Base-by-base conservation (phyloP, 2,888 invertebrate species). In the Mylabris sibirica region DNA sequence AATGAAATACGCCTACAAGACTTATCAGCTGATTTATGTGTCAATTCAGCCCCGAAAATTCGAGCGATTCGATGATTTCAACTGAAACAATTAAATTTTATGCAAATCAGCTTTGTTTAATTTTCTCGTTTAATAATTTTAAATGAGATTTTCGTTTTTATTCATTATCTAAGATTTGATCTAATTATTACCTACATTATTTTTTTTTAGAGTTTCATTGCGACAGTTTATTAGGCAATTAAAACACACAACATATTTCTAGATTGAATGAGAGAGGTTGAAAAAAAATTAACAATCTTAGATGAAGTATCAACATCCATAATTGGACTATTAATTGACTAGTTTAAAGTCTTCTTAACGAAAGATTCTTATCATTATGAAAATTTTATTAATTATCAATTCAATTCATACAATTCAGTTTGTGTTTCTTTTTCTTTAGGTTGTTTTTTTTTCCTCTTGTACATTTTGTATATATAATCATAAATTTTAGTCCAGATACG, bases 1-100 rank as follows among this genome's bases (percentile, higher is more conserved):
- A n/a, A 20, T 20, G 49, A 49, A 49, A 11, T 49, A 49, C 49
- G 20, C 49, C 49, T 49, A 49, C 49, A 44, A 49, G 20, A 49
- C 49, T 49, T 49, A 49, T 49, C 49, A 49, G 20, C 49, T 49
- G 49, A 49, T 49, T 49, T 49, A 49, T 49, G 49, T 49, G 8
- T 49, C 20, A 49, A 20, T 49, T 49, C 9, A 20, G 11, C 20
- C 20, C 9, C 8, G 20, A 49, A 20, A 49, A 44, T 5, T 6
- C 6, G 3, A 11, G 12, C 11, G 38, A 38, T 1, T 6, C 14
- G 38, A 12, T 4, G 3, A 44, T 44, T 44, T 17, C n/a, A 44
- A 6, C 44, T 5, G 11, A 2, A 44, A 44, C 44, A 44, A 44
- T 44, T 44, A 11, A 17, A 44, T 44, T 17, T 8, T 6, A 44